Conservation (phyloP, 37 sponge, comb jelly and placozoan species). For the Ianthella basta region DNA sequence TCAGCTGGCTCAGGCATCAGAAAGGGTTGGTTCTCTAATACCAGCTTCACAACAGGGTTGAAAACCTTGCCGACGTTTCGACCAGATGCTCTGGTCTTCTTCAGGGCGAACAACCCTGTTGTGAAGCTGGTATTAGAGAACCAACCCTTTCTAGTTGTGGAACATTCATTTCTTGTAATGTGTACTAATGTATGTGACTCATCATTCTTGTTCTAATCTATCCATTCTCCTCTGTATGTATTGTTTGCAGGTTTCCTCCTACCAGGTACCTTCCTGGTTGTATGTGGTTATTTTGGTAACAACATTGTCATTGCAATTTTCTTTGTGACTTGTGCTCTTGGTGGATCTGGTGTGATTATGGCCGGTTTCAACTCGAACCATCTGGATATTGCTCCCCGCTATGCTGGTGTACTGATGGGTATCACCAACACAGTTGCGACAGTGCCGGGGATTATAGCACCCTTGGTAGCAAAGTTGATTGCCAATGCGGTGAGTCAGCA, state of each 20-base stretch:
- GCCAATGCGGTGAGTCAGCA: constrained; percentile 50
- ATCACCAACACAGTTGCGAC: constrained; percentile 81
- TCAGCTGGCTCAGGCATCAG: too few species aligned
- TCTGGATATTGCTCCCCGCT: constrained; percentile 86
- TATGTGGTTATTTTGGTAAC: constrained; percentile 77
- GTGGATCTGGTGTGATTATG: constrained; percentile 37
- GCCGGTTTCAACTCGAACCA: constrained; percentile 78
- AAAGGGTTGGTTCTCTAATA: too few species aligned
- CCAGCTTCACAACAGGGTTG: too few species aligned
- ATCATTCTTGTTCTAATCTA: background rate
- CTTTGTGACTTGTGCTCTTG: constrained; percentile 68
- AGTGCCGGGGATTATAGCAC: constrained; percentile 84
- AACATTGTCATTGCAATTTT: constrained; percentile 41
- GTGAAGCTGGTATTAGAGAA: too few species aligned
- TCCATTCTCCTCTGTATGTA: background rate
- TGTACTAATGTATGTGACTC: background rate
- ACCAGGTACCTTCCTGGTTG: constrained; percentile 65
- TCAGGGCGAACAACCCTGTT: too few species aligned
- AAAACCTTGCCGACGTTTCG: too few species aligned
- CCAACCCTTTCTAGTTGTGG: too few species aligned
- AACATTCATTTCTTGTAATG: too few species aligned
- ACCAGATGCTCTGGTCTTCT: too few species aligned
- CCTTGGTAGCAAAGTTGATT: constrained; percentile 75
- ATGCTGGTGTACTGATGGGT: constrained; percentile 91
- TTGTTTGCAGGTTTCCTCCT: constrained; percentile 51